Base-by-base conservation (phyloP, 1,140 invertebrate species). In the Eumaeus atala region DNA sequence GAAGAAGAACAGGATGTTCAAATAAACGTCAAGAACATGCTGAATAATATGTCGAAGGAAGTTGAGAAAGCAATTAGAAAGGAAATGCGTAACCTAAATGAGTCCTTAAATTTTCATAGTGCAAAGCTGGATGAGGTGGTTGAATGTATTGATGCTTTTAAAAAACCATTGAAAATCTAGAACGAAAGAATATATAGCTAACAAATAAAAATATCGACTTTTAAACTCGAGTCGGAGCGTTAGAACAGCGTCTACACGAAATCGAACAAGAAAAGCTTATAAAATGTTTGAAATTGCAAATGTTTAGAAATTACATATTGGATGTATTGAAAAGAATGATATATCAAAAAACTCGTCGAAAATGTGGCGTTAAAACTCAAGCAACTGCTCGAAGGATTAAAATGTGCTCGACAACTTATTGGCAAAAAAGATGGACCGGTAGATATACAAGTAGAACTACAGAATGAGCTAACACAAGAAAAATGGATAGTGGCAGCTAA, bases 61-160 rank as follows among this genome's bases (percentile, higher is more conserved):
- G 37, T 53, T 0, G 48, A 56, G 12, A 56, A 48, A 44, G 28
- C 48, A 3, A 51, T 51, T 3, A 56, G 42, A 50, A 50, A 33
- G 3, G 54, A 56, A 18, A 16, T 56, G 36, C 17, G 21, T 9
- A 37, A 50, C 7, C 14, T 56, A 6, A 56, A 38, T 9, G 38
- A 56, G 11, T 35, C 56, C 1, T 21, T 57, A 11, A 28, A 57
- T 28, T 57, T 57, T 37, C 50, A 48, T 38, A 57, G 49, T 33
- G 50, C 38, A 10, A 57, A 57, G n/a, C 28, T 57, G 11, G 56
- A 57, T 18, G 56, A 57, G 3, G 42, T 57, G 9, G 10, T 48
- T 1, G 42, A 38, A 48, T 16, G 33, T 11, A 48, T 57, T 3
- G 56, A 57, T 34, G 21, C 9, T 9, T 57, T 48, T 37, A 48